Evolutionary conservation across 2,797 vertebrate genomes (phyloP).

Genomic region (Myoxocephalus aenaeus): DNA sequence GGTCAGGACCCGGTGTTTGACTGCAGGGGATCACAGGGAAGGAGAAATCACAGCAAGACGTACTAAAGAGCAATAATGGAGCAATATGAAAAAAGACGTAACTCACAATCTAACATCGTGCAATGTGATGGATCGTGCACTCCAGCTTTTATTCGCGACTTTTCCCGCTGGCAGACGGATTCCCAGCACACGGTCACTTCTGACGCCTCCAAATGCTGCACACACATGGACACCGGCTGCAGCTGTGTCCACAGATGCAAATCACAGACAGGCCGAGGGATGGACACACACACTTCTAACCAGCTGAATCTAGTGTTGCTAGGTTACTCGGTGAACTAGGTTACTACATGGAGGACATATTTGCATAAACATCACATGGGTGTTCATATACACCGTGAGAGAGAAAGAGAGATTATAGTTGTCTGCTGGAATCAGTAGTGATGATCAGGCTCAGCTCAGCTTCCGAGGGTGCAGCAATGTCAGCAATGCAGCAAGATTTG

Average conservation of each 20-base stretch:
- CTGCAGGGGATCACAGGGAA: conserved; percentile 10
- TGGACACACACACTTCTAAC: conserved; percentile 48
- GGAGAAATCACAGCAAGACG: not conserved
- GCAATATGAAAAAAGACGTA: conserved; percentile 14
- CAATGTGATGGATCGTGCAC: conserved; percentile 6
- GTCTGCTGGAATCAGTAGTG: conserved; percentile 47
- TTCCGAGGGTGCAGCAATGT: not conserved
- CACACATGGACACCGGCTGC: not conserved
- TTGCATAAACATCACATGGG: conserved; percentile 74
- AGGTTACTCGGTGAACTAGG: conserved; percentile 83
- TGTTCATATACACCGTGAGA: conserved; percentile 35
- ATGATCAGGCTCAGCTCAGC: conserved; percentile 30
- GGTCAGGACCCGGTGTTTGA: not conserved
- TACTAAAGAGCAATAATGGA: conserved; percentile 1
- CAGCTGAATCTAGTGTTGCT: conserved; percentile 80
- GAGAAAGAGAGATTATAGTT: conserved; percentile 17
- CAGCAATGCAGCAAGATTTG: conserved; percentile 21
- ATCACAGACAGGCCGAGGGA: conserved; percentile 48
- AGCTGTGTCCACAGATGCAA: conserved; percentile 62
- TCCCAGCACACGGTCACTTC: conserved; percentile 2
- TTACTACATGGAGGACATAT: conserved; percentile 76
- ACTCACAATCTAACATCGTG: conserved; percentile 41
- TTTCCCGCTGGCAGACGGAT: conserved; percentile 12
- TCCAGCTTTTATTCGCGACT: conserved; percentile 30
- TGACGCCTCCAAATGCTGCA: conserved; percentile 32